These are phyloP conservation scores for Orchesella flavescens DNA, from an alignment of 2,888 invertebrate species.

Conservation along the genomic window DNA sequence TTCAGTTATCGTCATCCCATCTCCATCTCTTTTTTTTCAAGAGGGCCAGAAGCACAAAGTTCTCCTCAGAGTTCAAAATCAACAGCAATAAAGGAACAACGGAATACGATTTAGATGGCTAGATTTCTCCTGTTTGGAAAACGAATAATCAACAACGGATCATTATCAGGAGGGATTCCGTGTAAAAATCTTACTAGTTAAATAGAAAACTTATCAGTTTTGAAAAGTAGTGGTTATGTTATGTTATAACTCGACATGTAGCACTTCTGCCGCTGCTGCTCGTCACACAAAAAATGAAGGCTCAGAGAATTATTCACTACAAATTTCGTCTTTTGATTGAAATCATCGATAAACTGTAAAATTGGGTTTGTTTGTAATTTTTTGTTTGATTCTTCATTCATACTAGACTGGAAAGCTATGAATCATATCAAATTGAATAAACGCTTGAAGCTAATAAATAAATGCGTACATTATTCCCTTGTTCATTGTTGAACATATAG, in stretches of 20 bases:
- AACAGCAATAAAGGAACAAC: slow-evolving; percentile 15
- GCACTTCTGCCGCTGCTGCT: too few relatives aligned
- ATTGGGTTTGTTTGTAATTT: slow-evolving; percentile 14
- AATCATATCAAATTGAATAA: slow-evolving; percentile 45
- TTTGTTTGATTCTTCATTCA: slow-evolving; percentile 20
- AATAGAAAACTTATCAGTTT: not conserved
- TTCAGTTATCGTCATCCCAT: slow-evolving; percentile 45
- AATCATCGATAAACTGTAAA: slow-evolving; percentile 29
- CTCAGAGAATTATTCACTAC: slow-evolving; percentile 8
- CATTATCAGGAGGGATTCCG: not conserved
- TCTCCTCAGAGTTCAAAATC: slow-evolving; percentile 5
- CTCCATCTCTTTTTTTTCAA: slow-evolving; percentile 15
- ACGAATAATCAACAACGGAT: slow-evolving; percentile 20
- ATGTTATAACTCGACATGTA: too few relatives aligned
- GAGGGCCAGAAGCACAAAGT: slow-evolving; percentile 44
- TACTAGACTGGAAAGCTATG: slow-evolving; percentile 24
- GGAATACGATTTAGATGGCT: not conserved
- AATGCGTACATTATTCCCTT: not conserved
- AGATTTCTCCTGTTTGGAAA: slow-evolving; percentile 29
- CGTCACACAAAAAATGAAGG: not conserved
- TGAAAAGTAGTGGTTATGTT: not conserved
- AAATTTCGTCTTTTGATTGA: slow-evolving; percentile 41
- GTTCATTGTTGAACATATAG: not conserved
- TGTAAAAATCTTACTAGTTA: not conserved
- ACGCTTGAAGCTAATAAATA: slow-evolving; percentile 15